phyloP scores from a whole-genome alignment of 1,140 invertebrate species.

The Hylyphantes graminicola region DNA sequence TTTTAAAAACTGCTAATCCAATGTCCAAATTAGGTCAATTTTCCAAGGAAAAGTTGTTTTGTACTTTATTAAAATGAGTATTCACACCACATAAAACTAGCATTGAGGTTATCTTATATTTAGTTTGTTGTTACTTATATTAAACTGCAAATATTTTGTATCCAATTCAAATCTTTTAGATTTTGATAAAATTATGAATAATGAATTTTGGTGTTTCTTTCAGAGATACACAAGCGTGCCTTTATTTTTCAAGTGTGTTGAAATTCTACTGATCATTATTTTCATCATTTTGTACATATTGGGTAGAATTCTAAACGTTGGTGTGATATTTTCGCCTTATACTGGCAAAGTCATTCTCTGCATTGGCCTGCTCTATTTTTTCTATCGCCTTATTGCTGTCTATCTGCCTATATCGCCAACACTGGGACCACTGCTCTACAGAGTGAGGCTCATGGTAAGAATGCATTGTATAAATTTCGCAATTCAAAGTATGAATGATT shows the following conservation, averaged over 20 bases:
- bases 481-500: too few relatives aligned
- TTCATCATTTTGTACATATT: slow-evolving; percentile 60
- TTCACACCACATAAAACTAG: too few relatives aligned
- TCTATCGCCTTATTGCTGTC: slow-evolving; percentile 67
- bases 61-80: too few relatives aligned
- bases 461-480: background rate
- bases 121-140: background rate
- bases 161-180: background rate
- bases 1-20: too few relatives aligned
- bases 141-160: background rate
- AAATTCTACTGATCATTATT: slow-evolving; percentile 61
- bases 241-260: slow-evolving; percentile 61
- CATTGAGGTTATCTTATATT: too few relatives aligned
- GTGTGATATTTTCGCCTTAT: slow-evolving; percentile 60
- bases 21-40: too few relatives aligned
- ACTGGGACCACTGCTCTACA: slow-evolving; percentile 68
- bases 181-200: background rate
- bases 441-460: slow-evolving; percentile 68
- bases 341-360: slow-evolving; percentile 62
- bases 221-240: slow-evolving; percentile 62
- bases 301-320: slow-evolving; percentile 61
- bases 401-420: slow-evolving; percentile 69
- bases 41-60: too few relatives aligned
- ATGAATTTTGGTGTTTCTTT: slow-evolving; percentile 24
- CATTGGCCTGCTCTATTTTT: slow-evolving; percentile 67